Evolutionary conservation across 2,797 vertebrate genomes (phyloP).

Genomic region (Helostoma temminkii): DNA sequence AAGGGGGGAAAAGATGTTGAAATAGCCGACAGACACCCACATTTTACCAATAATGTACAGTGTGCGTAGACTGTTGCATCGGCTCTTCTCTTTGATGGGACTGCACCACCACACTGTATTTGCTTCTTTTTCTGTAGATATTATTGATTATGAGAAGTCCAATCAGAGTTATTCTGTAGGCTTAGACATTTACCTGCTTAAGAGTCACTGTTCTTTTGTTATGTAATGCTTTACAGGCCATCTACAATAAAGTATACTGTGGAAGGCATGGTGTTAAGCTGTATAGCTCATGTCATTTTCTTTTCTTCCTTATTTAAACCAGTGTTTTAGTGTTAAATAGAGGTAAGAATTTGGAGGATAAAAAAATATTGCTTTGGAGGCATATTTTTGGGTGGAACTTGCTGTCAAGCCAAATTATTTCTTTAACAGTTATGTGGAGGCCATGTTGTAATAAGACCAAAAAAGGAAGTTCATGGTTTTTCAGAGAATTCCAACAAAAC

Average conservation of each 20-base stretch:
- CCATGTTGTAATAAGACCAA: constrained; percentile 4
- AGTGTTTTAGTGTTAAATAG: constrained; percentile 38
- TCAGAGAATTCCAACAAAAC: not conserved
- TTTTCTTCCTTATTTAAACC: constrained; percentile 47
- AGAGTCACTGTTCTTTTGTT: constrained; percentile 63
- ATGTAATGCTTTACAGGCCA: constrained; percentile 60
- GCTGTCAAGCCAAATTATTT: constrained; percentile 36
- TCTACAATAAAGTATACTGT: constrained; percentile 46
- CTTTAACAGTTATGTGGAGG: constrained; percentile 24
- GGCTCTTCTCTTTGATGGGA: constrained; percentile 60
- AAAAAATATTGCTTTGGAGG: constrained; percentile 37
- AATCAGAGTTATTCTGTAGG: constrained; percentile 42
- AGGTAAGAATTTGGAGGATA: constrained; percentile 43
- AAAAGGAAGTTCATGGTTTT: not conserved
- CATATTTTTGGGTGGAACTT: constrained; percentile 28
- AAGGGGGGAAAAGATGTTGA: constrained; percentile 50
- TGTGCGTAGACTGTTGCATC: constrained; percentile 31
- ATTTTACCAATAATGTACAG: constrained; percentile 68
- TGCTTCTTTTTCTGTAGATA: constrained; percentile 54
- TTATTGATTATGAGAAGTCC: constrained; percentile 70
- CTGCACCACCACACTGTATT: constrained; percentile 31
- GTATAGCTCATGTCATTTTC: constrained; percentile 21
- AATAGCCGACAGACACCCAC: constrained; percentile 74
- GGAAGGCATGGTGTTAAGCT: constrained; percentile 49
- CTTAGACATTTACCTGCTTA: constrained; percentile 63